Percentiles rank a stretch among this genome's conserved stretches.
Conservation (phyloP, 2,888 invertebrate genomes). For the Iphiclides podalirius region DNA sequence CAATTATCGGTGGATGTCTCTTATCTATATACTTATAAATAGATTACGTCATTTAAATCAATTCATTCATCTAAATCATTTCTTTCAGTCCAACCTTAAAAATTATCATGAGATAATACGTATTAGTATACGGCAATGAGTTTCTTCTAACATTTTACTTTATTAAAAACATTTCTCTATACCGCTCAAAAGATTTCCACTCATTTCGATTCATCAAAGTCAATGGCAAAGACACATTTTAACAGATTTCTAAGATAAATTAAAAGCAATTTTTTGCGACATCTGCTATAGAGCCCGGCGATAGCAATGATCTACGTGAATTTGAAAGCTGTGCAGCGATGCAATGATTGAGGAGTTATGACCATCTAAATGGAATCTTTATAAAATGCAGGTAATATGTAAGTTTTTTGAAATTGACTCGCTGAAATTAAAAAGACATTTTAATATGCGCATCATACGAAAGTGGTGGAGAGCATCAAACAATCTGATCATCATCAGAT, state of each 20-base stretch:
- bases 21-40: too few species aligned
- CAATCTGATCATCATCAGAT: too few species aligned
- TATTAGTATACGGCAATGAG: too few species aligned
- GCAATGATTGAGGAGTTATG: constrained; percentile 41
- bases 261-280: constrained; percentile 58
- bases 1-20: too few species aligned
- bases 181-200: neutral
- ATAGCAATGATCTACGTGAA: constrained; percentile 53
- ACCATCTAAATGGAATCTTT: constrained; percentile 27
- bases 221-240: constrained; percentile 12
- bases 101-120: too few species aligned
- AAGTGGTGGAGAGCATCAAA: too few species aligned
- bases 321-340: constrained; percentile 39
- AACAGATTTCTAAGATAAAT: constrained; percentile 40
- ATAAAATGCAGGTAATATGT: constrained; percentile 1
- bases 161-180: neutral
- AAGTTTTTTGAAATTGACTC: neutral
- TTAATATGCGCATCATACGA: too few species aligned
- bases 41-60: too few species aligned
- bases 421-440: constrained; percentile 2
- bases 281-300: constrained; percentile 41
- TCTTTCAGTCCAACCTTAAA: too few species aligned
- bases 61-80: too few species aligned
- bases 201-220: neutral
- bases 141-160: too few species aligned